A percentile compares a stretch with the other conserved stretches of the same genome.
Conservation (phyloP, 2,888 invertebrate species). For the Molorchus minor region DNA sequence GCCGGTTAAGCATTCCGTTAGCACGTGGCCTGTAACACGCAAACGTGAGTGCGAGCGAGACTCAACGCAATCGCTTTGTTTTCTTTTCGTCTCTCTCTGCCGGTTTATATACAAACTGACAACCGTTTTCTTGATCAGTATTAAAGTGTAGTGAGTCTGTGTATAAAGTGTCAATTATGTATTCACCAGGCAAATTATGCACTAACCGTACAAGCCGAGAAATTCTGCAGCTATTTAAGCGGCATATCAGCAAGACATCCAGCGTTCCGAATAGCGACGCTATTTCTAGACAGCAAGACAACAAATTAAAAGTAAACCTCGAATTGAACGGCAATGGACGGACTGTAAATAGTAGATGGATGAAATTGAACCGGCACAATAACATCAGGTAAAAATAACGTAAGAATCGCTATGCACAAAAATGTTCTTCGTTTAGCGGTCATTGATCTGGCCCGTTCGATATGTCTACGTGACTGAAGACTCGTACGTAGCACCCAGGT, state of each 20-base stretch:
- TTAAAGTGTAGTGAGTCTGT: conserved; percentile 13
- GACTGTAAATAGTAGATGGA: conserved; percentile 51
- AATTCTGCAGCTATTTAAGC: conserved; percentile 47
- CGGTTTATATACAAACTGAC: conserved; percentile 50
- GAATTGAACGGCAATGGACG: conserved; percentile 34
- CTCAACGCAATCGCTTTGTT: conserved; percentile 46
- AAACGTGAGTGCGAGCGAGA: conserved; percentile 16
- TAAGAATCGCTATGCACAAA: conserved; percentile 5
- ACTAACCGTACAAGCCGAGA: conserved; percentile 53
- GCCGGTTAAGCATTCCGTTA: conserved; percentile 5
- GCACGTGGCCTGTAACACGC: conserved; percentile 11
- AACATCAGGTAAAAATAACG: conserved; percentile 56
- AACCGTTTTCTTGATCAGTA: conserved; percentile 32
- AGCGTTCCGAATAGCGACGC: conserved; percentile 70
- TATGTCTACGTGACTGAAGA: conserved; percentile 50
- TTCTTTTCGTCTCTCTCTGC: conserved; percentile 54
- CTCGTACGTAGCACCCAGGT: conserved; percentile 35
- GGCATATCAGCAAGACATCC: conserved; percentile 69
- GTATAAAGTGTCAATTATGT: conserved; percentile 37
- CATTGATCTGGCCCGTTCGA: conserved; percentile 41
- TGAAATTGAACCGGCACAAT: conserved; percentile 55
- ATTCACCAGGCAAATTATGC: conserved; percentile 43
- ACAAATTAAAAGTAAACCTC: conserved; percentile 37
- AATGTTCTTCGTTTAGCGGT: conserved; percentile 32
- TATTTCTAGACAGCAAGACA: conserved; percentile 63